A percentile compares a stretch with the other conserved stretches of the same genome.
Evolutionary conservation across 2,888 invertebrate genomes (phyloP).

Genomic region (Plagiodera versicolora): DNA sequence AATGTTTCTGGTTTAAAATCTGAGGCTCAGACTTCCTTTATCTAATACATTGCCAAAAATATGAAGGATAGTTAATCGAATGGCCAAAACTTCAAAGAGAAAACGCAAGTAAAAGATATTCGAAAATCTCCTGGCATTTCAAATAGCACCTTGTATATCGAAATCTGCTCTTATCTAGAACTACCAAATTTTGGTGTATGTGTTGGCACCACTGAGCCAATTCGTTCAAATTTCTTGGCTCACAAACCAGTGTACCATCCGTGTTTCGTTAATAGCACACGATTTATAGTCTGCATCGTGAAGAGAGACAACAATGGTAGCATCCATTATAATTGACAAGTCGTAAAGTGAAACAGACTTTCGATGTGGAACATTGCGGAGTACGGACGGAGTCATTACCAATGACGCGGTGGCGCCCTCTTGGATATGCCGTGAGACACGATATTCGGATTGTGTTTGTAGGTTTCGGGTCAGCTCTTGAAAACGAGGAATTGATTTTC

Average conservation of each 20-base stretch:
- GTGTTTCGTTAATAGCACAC: conserved; percentile 4
- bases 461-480: neutral
- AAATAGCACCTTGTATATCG: too few relatives aligned
- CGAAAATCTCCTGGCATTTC: too few relatives aligned
- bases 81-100: too few relatives aligned
- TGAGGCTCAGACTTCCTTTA: too few relatives aligned
- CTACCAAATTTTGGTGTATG: too few relatives aligned
- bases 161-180: too few relatives aligned
- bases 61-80: too few relatives aligned
- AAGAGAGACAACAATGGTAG: conserved; percentile 20
- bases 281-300: neutral
- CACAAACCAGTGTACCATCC: conserved; percentile 11
- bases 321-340: conserved; percentile 21
- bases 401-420: conserved; percentile 12
- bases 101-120: too few relatives aligned
- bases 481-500: too few relatives aligned
- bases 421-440: neutral
- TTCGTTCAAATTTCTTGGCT: neutral
- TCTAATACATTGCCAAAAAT: too few relatives aligned
- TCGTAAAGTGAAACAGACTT: conserved; percentile 21
- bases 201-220: too few relatives aligned
- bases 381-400: conserved; percentile 11
- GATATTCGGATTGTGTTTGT: neutral
- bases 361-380: conserved; percentile 16
- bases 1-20: too few relatives aligned